These are phyloP conservation scores for Andrena marginata DNA, from an alignment of 2,888 invertebrate species.

Conservation along the genomic window DNA sequence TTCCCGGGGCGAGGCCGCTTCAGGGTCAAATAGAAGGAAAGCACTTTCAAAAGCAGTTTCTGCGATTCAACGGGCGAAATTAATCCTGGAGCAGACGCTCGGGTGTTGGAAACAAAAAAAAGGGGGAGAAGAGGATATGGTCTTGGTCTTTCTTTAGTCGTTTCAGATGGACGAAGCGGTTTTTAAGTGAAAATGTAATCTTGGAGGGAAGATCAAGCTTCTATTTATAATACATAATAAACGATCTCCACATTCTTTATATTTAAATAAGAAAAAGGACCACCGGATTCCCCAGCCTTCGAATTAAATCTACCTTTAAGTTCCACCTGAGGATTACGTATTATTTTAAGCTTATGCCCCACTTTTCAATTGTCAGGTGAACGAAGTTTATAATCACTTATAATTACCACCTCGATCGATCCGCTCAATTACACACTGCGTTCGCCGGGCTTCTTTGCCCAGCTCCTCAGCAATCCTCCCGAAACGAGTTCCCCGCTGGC, in stretches of 20 bases:
- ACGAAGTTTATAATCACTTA: too few species aligned
- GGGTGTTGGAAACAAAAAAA: slow-evolving; percentile 24
- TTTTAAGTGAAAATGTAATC: slow-evolving; percentile 9
- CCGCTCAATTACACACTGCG: background rate
- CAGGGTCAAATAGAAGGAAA: slow-evolving; percentile 36
- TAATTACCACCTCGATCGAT: too few species aligned
- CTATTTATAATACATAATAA: background rate
- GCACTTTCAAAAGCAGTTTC: slow-evolving; percentile 36
- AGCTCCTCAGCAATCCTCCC: background rate
- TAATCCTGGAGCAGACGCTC: slow-evolving; percentile 40
- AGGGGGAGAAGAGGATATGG: background rate
- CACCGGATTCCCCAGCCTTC: too few species aligned
- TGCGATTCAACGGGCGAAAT: slow-evolving; percentile 49
- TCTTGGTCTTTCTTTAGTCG: background rate
- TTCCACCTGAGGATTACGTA: too few species aligned
- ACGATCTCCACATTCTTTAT: too few species aligned
- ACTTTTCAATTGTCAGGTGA: too few species aligned
- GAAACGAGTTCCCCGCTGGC: background rate
- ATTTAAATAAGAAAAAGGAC: too few species aligned
- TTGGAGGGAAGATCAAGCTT: slow-evolving; percentile 5
- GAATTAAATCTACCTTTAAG: too few species aligned
- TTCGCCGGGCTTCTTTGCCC: background rate
- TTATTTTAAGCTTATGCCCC: too few species aligned
- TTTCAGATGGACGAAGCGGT: background rate
- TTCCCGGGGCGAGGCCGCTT: slow-evolving; percentile 20